These are phyloP conservation scores for Hybos culiciformis DNA, from an alignment of 2,888 invertebrate genomes.

Conservation along the genomic window DNA sequence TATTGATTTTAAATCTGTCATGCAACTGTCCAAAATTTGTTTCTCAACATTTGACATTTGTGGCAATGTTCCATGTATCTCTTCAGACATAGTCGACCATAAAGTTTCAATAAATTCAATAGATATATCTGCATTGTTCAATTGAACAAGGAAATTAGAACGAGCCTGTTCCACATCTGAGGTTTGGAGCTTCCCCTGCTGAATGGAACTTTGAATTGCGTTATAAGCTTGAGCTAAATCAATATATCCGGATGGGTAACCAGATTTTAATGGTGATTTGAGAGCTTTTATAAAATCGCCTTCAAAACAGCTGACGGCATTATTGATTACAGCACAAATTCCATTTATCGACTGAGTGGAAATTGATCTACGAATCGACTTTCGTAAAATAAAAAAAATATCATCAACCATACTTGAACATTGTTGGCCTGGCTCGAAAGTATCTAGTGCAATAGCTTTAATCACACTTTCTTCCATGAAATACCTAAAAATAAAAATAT, in stretches of 20 bases:
- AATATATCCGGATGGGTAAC: slow-evolving; percentile 65
- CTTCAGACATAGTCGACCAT: slow-evolving; percentile 58
- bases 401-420: slow-evolving; percentile 94
- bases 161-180: slow-evolving; percentile 66
- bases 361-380: slow-evolving; percentile 87
- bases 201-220: slow-evolving; percentile 63
- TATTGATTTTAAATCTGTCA: slow-evolving; percentile 38
- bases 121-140: slow-evolving; percentile 85
- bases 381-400: slow-evolving; percentile 91
- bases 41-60: slow-evolving; percentile 47
- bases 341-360: slow-evolving; percentile 88
- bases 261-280: slow-evolving; percentile 53
- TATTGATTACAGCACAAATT: slow-evolving; percentile 91
- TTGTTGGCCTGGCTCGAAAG: slow-evolving; percentile 54
- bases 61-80: slow-evolving; percentile 50
- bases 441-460: slow-evolving; percentile 76
- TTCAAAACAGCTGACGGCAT: slow-evolving; percentile 76
- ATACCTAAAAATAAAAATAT: slow-evolving; percentile 39
- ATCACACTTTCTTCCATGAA: slow-evolving; percentile 90
- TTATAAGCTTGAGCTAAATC: slow-evolving; percentile 72
- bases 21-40: slow-evolving; percentile 59
- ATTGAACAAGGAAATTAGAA: slow-evolving; percentile 57
- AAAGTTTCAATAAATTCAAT: slow-evolving; percentile 82
- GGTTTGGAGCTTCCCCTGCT: slow-evolving; percentile 65
- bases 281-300: slow-evolving; percentile 65